Evolutionary conservation across 2,797 vertebrate species (phyloP), one percentile per base, ranked within the genome.

Genomic region (Catostomus latipinnis): DNA sequence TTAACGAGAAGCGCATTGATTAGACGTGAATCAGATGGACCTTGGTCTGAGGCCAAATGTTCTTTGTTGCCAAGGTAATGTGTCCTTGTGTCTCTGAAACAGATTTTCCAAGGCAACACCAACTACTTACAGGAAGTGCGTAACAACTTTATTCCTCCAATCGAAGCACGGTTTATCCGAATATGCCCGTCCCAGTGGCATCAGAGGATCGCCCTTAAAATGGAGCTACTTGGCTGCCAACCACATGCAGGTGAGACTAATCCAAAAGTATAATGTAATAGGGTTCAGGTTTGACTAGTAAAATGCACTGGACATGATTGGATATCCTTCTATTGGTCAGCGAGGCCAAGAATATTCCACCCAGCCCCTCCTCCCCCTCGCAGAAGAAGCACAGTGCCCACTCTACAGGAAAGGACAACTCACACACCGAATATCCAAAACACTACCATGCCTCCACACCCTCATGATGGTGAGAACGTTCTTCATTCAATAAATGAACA

Each of bases 91-190:
- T 54, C 0, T 84, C 68, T 12, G 48, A n/a, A 81, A 77, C 87
- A 99, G 98, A 81, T 97, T 90, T 98, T 99, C 91, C 96, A 98
- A 92, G 98, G 96, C 79, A 99, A 99, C 91, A 94, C 89, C 83
- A 95, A 99, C 91, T 95, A 96, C 92, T 89, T 94, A 86, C 93
- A 97, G 1, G 96, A 98, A 88, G 98, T 98, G 82, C 95, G 98
- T 83, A 99, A 99, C 86, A 99, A 99, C 92, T 99, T 99, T 91
- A 96, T 99, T 80, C 96, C 97, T 76, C 97, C 97, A 8, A 94
- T 99, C 45, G 90, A 95, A 88, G 95, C 97, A 8, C 95, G 97
- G 10, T 97, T 94, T 85, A 86, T 99, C 88, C 94, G 96, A 92
- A 94, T 99, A 83, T 93, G 92, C 71, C 98, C 98, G 43, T 85